Percentiles rank a stretch among this genome's conserved stretches.
These are phyloP conservation scores for Pseudocheirus occidentalis DNA, from an alignment of 2,797 vertebrate species.

Conservation along the genomic window DNA sequence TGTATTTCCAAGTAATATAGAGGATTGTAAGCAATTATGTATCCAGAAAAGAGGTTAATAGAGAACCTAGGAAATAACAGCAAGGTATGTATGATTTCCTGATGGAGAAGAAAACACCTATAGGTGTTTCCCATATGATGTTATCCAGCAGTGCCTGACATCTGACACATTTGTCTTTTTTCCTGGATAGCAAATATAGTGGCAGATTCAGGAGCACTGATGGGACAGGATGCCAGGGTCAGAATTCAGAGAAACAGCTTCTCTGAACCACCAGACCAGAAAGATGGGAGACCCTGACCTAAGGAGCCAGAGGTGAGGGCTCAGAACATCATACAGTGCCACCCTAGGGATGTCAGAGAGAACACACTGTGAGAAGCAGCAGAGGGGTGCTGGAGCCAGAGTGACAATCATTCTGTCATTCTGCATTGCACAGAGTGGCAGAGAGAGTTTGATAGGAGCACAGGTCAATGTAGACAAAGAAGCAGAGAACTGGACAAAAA, in stretches of 20 bases:
- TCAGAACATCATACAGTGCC: neutral
- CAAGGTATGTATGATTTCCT: neutral
- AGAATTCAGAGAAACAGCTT: neutral
- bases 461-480: neutral
- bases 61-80: neutral
- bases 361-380: neutral
- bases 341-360: neutral
- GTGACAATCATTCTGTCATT: conserved; percentile 4
- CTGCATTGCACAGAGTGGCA: neutral
- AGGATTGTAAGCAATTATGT: neutral
- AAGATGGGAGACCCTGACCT: neutral
- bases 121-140: neutral
- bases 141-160: neutral
- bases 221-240: neutral
- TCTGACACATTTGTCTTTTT: neutral
- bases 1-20: neutral
- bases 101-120: neutral
- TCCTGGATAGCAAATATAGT: neutral
- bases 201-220: neutral
- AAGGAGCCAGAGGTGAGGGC: neutral
- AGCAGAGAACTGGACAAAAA: neutral
- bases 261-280: neutral
- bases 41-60: neutral
- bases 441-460: neutral
- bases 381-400: neutral